phyloP scores from a whole-genome alignment of 2,113 vertebrate genomes.

The Coryphaenoides rupestris region DNA sequence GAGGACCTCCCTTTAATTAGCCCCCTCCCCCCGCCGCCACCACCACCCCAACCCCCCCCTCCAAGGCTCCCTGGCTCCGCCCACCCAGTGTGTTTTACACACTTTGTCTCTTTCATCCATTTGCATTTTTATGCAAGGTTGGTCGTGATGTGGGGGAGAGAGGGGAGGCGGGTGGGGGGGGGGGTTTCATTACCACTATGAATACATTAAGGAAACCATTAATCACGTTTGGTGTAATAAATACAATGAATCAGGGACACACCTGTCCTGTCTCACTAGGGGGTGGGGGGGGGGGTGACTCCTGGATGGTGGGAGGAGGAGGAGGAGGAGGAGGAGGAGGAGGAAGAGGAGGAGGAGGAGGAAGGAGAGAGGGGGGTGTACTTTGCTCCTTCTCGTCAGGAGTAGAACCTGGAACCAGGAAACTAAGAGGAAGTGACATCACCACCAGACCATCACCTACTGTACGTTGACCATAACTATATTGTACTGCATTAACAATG shows the following conservation, averaged over 20 bases:
- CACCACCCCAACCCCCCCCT: slow-evolving; percentile 52
- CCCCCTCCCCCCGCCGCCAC: too few relatives aligned
- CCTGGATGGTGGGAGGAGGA: too few relatives aligned
- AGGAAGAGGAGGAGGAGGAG: too few relatives aligned
- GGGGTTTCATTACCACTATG: slow-evolving; percentile 65
- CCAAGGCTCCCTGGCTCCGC: slow-evolving; percentile 60
- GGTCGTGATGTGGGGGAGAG: slow-evolving; percentile 36
- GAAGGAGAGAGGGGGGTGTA: too few relatives aligned
- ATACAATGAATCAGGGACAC: slow-evolving; percentile 62
- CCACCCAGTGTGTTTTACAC: slow-evolving; percentile 56
- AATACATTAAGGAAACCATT: slow-evolving; percentile 75
- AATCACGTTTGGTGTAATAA: slow-evolving; percentile 64
- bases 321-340: too few relatives aligned
- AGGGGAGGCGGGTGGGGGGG: not conserved
- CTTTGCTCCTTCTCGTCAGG: too few relatives aligned
- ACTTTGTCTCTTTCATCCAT: slow-evolving; percentile 64
- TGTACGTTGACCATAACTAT: too few relatives aligned
- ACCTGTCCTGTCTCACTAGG: slow-evolving; percentile 50
- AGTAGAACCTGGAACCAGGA: too few relatives aligned
- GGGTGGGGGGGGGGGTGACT: too few relatives aligned
- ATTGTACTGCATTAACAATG: too few relatives aligned
- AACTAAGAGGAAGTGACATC: too few relatives aligned
- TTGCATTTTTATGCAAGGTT: slow-evolving; percentile 78
- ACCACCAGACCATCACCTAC: too few relatives aligned
- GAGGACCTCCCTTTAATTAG: slow-evolving; percentile 37